Conservation (phyloP, 2,113 vertebrate genomes). For the Centropus bengalensis region DNA sequence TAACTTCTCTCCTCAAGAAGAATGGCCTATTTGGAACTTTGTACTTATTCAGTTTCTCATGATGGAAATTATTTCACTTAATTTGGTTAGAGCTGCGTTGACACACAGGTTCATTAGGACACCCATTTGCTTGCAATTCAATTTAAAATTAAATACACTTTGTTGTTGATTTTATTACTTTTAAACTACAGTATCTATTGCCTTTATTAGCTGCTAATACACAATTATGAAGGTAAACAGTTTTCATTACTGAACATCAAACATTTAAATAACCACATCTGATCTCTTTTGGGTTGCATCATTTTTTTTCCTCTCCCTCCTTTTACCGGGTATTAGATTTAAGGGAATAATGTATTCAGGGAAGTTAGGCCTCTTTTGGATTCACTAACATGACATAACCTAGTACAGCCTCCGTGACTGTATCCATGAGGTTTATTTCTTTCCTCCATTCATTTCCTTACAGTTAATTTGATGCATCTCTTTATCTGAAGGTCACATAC, state of each 20-base stretch:
- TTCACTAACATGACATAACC: not conserved
- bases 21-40: slow-evolving; percentile 63
- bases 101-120: slow-evolving; percentile 79
- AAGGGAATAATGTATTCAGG: not conserved
- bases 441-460: not conserved
- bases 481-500: not conserved
- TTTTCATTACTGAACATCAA: slow-evolving; percentile 77
- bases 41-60: slow-evolving; percentile 71
- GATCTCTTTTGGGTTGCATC: slow-evolving; percentile 16
- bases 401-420: not conserved
- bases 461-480: not conserved
- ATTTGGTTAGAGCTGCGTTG: slow-evolving; percentile 75
- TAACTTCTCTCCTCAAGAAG: slow-evolving; percentile 35
- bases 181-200: slow-evolving; percentile 84
- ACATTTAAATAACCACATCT: slow-evolving; percentile 56
- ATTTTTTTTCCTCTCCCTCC: slow-evolving; percentile 20
- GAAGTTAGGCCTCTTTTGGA: not conserved
- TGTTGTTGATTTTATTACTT: slow-evolving; percentile 82
- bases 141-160: slow-evolving; percentile 87
- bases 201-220: slow-evolving; percentile 78
- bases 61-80: slow-evolving; percentile 77
- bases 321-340: not conserved
- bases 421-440: not conserved
- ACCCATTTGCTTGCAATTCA: slow-evolving; percentile 80
- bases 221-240: slow-evolving; percentile 82